These are phyloP conservation scores for Oconnorella tubifera DNA, from an alignment of 2,888 invertebrate genomes.

Conservation along the genomic window DNA sequence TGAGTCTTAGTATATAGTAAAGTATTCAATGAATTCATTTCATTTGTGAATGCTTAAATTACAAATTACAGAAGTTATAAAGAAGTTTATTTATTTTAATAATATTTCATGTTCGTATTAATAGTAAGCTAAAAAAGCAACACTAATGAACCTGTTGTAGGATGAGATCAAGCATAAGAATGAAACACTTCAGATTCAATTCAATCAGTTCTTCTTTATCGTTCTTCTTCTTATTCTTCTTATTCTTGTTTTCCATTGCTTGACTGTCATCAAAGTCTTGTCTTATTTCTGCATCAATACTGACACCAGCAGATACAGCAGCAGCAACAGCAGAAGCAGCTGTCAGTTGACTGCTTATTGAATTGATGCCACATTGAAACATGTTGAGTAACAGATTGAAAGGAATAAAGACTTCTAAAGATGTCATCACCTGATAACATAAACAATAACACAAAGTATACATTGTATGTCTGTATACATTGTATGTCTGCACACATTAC, in stretches of 20 bases:
- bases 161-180: constrained; percentile 90
- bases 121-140: no score
- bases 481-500: no score
- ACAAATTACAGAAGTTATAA: no score
- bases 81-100: no score
- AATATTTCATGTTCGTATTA: no score
- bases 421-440: constrained; percentile 67
- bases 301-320: background rate
- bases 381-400: constrained; percentile 80
- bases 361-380: constrained; percentile 80
- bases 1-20: no score
- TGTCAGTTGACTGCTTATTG: constrained; percentile 30
- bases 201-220: background rate
- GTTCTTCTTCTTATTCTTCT: background rate
- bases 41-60: no score
- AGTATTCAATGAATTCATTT: no score
- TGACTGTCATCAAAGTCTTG: no score
- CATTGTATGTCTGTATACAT: no score
- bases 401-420: constrained; percentile 84
- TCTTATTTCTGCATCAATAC: no score
- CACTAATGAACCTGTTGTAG: constrained; percentile 95
- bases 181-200: constrained; percentile 82
- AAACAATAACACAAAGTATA: no score
- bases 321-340: background rate
- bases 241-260: background rate